Evolutionary conservation across 2,797 vertebrate species (phyloP).

Genomic region (Simalia tracyae): DNA sequence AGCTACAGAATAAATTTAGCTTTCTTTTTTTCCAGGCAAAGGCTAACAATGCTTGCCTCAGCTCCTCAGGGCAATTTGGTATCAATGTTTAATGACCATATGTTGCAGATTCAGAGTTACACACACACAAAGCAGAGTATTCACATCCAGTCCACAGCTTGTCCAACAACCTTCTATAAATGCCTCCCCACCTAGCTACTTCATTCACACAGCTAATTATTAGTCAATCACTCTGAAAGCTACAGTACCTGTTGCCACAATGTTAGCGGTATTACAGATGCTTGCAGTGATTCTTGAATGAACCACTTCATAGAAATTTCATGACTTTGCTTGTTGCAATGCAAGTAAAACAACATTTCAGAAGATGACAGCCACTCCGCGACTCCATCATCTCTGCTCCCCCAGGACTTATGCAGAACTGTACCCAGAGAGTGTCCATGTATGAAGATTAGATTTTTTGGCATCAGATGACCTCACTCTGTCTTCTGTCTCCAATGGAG

Average conservation of each 20-base stretch:
- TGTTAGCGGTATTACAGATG: neutral
- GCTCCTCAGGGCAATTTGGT: neutral
- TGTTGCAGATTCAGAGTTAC: neutral
- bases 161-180: neutral
- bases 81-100: neutral
- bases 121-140: accelerated
- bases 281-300: neutral
- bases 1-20: neutral
- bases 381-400: neutral
- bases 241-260: neutral
- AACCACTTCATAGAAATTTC: neutral
- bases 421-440: no score
- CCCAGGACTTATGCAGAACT: no score
- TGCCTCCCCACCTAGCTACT: neutral
- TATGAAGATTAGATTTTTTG: no score
- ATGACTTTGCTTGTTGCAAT: neutral
- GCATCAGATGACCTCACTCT: no score
- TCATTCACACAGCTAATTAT: neutral
- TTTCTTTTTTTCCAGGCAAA: neutral
- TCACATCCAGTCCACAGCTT: neutral
- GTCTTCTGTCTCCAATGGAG: no score
- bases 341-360: neutral
- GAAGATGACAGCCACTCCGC: neutral
- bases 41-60: neutral
- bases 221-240: constrained; percentile 23